These are phyloP conservation scores for Knipowitschia caucasica DNA, from an alignment of 2,797 vertebrate genomes.

Conservation along the genomic window DNA sequence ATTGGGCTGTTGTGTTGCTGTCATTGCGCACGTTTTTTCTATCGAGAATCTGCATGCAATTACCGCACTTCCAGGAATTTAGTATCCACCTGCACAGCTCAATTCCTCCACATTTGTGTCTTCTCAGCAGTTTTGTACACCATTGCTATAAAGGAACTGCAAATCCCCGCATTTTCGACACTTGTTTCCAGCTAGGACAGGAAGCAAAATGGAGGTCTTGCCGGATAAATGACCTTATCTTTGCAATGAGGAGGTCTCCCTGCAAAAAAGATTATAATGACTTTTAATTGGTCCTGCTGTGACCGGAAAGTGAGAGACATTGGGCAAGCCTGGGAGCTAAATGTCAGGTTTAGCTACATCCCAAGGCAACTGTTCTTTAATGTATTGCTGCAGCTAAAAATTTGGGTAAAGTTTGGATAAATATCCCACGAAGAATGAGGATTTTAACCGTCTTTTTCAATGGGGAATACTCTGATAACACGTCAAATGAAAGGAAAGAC, in stretches of 20 bases:
- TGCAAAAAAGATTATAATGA: background rate
- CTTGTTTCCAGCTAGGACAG: conserved; percentile 4
- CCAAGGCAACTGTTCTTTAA: background rate
- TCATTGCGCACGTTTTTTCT: conserved; percentile 2
- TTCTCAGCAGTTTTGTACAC: conserved; percentile 26
- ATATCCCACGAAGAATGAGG: too few relatives aligned
- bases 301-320: conserved; percentile 13
- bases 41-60: conserved; percentile 12
- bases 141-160: conserved; percentile 4
- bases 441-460: too few relatives aligned
- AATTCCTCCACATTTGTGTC: conserved; percentile 7
- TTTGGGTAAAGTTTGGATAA: background rate
- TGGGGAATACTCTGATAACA: too few relatives aligned
- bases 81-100: conserved; percentile 24
- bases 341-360: conserved; percentile 19
- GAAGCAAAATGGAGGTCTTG: background rate
- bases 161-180: too few relatives aligned
- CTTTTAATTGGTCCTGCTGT: conserved; percentile 34
- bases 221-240: conserved; percentile 3
- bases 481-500: too few relatives aligned
- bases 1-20: conserved; percentile 10
- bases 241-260: background rate
- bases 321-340: conserved; percentile 13
- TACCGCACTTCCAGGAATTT: conserved; percentile 15
- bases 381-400: background rate